Percentiles rank a stretch among this genome's conserved stretches.
Conservation (phyloP, 2,113 vertebrate genomes). For the Hippocampus guttulatus region DNA sequence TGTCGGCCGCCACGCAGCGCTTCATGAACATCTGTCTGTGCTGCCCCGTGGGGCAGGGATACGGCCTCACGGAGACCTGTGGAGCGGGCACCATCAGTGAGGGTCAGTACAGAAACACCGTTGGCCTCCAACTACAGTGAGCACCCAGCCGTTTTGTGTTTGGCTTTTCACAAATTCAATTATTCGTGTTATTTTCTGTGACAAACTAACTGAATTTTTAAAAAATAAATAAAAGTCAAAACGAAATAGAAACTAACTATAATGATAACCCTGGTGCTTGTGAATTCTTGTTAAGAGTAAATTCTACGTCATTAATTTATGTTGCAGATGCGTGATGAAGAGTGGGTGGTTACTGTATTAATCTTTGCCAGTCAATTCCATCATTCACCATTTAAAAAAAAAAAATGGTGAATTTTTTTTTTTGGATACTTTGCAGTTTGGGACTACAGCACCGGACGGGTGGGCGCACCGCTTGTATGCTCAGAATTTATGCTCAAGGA, state of each 20-base stretch:
- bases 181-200: no score
- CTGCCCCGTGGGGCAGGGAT: slow-evolving; percentile 95
- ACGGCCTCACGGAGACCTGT: slow-evolving; percentile 90
- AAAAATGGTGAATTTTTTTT: no score
- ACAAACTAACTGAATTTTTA: no score
- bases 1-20: slow-evolving; percentile 90
- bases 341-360: no score
- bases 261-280: no score
- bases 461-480: slow-evolving; percentile 93
- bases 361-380: background rate
- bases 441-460: slow-evolving; percentile 93
- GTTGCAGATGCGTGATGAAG: no score
- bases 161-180: no score
- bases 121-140: background rate
- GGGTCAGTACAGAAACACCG: slow-evolving; percentile 61
- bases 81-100: slow-evolving; percentile 92
- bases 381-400: background rate
- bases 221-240: no score
- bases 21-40: slow-evolving; percentile 99
- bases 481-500: slow-evolving; percentile 88
- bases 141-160: no score
- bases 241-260: no score
- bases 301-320: no score
- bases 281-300: no score
- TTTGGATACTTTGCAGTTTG: slow-evolving; percentile 71